These are phyloP conservation scores for Embidobia sp. DNA, from an alignment of 2,888 invertebrate genomes.

Conservation along the genomic window DNA sequence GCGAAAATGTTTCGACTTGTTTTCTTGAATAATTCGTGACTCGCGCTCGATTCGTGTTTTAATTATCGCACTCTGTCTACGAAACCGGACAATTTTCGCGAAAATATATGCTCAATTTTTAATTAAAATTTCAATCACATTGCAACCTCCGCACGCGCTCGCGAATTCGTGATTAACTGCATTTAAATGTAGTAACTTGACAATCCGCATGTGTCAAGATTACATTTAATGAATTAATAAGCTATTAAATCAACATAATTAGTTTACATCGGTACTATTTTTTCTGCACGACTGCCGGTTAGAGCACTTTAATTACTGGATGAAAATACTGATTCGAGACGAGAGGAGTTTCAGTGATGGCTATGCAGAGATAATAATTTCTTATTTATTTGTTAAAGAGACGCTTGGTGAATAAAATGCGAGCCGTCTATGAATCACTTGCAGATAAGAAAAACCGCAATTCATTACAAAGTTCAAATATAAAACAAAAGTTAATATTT, in stretches of 20 bases:
- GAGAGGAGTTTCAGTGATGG: too few relatives aligned
- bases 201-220: conserved; percentile 1
- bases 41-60: conserved; percentile 1
- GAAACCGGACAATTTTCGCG: conserved; percentile 13
- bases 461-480: background rate
- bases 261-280: conserved; percentile 6
- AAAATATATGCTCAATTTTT: conserved; percentile 17
- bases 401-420: background rate
- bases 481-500: background rate
- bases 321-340: too few relatives aligned
- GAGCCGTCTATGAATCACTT: background rate
- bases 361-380: too few relatives aligned
- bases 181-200: conserved; percentile 22
- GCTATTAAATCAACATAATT: conserved; percentile 16
- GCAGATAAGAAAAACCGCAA: background rate
- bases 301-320: background rate
- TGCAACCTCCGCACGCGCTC: conserved; percentile 3
- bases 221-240: conserved; percentile 12
- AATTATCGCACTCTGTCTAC: background rate
- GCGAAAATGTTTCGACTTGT: conserved; percentile 15
- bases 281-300: background rate
- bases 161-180: conserved; percentile 16
- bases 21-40: conserved; percentile 9
- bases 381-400: background rate
- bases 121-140: conserved; percentile 22